phyloP scores from a whole-genome alignment of 2,797 vertebrate species.

The Poeciliopsis gracilis region DNA sequence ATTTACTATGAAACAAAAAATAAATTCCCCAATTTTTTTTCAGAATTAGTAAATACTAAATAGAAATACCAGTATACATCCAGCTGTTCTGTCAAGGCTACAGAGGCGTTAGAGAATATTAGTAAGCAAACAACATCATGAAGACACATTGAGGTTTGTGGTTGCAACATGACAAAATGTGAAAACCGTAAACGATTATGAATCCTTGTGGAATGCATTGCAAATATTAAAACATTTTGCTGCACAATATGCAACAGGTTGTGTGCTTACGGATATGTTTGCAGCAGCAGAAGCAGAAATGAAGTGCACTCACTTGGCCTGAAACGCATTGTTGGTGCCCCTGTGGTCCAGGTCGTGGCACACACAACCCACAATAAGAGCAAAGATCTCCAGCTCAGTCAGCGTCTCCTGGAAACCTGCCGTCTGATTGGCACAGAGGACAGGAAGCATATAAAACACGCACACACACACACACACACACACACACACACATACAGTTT shows the following conservation, averaged over 20 bases:
- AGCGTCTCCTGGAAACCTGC: constrained; percentile 97
- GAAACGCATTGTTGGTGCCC: constrained; percentile 99
- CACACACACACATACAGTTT: constrained; percentile 5
- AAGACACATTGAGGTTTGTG: background rate
- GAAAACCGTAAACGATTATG: background rate
- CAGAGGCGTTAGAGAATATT: background rate
- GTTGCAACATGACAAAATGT: background rate
- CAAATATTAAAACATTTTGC: background rate
- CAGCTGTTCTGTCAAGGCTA: background rate
- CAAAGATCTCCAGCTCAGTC: constrained; percentile 95
- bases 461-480: constrained; percentile 13
- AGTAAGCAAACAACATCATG: background rate
- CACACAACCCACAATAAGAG: constrained; percentile 96
- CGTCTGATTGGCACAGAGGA: constrained; percentile 83
- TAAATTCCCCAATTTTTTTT: background rate
- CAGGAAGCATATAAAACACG: constrained; percentile 38
- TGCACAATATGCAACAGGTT: constrained; percentile 45
- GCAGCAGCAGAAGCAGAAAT: constrained; percentile 7
- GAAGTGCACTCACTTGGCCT: constrained; percentile 91
- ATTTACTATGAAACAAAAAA: background rate
- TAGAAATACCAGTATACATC: background rate
- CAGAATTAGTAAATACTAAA: background rate
- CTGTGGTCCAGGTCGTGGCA: constrained; percentile 99
- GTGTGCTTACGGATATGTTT: background rate
- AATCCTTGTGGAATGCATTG: background rate